Conservation (phyloP, 2,797 vertebrate species). For the Chaetophractus vellerosus region DNA sequence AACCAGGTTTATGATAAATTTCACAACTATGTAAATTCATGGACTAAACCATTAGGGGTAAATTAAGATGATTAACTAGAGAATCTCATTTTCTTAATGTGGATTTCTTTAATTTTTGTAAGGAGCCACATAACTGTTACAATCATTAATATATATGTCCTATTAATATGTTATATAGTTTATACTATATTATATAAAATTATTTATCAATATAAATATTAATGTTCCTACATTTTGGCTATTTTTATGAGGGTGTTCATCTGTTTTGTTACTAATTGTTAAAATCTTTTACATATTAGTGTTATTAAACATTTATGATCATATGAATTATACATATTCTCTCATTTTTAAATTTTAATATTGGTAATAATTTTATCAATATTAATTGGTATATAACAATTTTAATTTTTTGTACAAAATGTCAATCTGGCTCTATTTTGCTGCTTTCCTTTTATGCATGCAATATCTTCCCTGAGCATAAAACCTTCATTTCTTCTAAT, state of each 20-base stretch:
- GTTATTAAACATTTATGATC: not conserved
- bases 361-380: not conserved
- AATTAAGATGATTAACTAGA: not conserved
- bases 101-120: not conserved
- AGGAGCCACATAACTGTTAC: not conserved
- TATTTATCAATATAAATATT: too few species aligned
- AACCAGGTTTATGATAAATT: constrained; percentile 55
- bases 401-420: constrained; percentile 30
- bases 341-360: not conserved
- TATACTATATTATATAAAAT: too few species aligned
- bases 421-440: not conserved
- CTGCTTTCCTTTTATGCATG: not conserved
- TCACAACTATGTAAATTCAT: not conserved
- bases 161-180: too few species aligned
- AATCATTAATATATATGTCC: too few species aligned
- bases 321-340: not conserved
- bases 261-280: constrained; percentile 40
- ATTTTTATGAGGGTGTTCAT: constrained; percentile 14
- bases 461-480: not conserved
- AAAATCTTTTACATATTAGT: not conserved
- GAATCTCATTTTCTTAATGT: not conserved
- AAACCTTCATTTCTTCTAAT: not conserved
- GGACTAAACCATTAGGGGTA: not conserved
- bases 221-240: not conserved
- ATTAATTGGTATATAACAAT: not conserved